A percentile compares a stretch with the other conserved stretches of the same genome.
These are phyloP conservation scores for Chelon auratus DNA, from an alignment of 2,797 vertebrate genomes.

Conservation along the genomic window DNA sequence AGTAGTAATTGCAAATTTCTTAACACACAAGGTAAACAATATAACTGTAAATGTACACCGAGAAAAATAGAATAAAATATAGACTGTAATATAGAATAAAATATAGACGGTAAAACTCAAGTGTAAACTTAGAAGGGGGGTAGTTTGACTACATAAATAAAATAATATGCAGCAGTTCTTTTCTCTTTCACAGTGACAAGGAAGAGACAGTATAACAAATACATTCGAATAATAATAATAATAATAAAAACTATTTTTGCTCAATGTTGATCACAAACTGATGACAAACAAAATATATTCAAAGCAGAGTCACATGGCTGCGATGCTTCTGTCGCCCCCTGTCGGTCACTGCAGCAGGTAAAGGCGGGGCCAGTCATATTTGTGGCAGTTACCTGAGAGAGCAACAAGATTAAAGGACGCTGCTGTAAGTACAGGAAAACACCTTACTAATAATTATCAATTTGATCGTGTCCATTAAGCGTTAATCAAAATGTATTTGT, in stretches of 20 bases:
- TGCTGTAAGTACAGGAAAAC: conserved; percentile 84
- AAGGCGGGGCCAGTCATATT: conserved; percentile 76
- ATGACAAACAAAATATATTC: not conserved
- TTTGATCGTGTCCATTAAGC: not conserved
- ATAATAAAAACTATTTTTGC: too few species aligned
- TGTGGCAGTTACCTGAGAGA: conserved; percentile 79
- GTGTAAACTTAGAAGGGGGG: too few species aligned
- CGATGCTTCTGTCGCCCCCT: conserved; percentile 29
- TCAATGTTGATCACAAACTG: not conserved
- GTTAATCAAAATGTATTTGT: conserved; percentile 37
- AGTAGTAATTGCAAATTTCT: too few species aligned
- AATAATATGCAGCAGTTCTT: too few species aligned
- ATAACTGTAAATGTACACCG: too few species aligned
- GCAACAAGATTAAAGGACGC: conserved; percentile 86
- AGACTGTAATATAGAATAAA: too few species aligned
- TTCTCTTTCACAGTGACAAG: not conserved
- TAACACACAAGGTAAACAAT: too few species aligned
- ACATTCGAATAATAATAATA: too few species aligned
- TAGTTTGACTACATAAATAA: too few species aligned
- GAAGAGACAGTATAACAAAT: not conserved
- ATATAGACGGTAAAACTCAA: too few species aligned
- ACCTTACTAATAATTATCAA: not conserved
- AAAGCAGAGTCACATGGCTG: not conserved
- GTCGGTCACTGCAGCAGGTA: conserved; percentile 34
- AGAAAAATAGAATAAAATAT: too few species aligned